These are phyloP conservation scores for Ciconia stormi DNA, from an alignment of 2,113 vertebrate species.

Conservation along the genomic window DNA sequence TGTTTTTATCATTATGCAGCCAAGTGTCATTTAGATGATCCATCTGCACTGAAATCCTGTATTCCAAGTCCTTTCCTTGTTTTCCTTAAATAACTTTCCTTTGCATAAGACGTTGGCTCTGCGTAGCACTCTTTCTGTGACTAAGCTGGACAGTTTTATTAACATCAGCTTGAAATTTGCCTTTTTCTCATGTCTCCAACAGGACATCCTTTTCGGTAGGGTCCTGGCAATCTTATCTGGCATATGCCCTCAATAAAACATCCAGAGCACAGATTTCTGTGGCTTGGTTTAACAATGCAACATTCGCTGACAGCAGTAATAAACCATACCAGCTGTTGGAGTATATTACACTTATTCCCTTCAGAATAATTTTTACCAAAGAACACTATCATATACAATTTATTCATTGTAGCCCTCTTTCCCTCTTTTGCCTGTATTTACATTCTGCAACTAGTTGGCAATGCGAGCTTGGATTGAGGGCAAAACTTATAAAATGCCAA, in stretches of 20 bases:
- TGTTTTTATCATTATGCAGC: background rate
- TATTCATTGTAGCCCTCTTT: background rate
- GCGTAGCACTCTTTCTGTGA: background rate
- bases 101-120: slow-evolving; percentile 48
- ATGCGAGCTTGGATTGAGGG: background rate
- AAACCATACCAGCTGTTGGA: background rate
- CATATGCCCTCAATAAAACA: background rate
- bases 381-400: background rate
- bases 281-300: background rate
- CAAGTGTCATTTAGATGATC: background rate
- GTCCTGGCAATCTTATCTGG: background rate
- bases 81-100: slow-evolving; percentile 38
- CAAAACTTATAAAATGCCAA: background rate
- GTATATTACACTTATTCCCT: background rate
- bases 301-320: background rate
- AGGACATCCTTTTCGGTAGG: background rate
- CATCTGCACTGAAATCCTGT: background rate
- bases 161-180: background rate
- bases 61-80: background rate
- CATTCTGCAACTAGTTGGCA: background rate
- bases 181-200: background rate
- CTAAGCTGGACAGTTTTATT: background rate
- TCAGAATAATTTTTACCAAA: background rate
- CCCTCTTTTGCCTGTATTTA: background rate
- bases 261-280: background rate